Percentiles rank a stretch among this genome's conserved stretches.
These are phyloP conservation scores for Trichomycterus rosablanca DNA, from an alignment of 2,113 vertebrate genomes.

Conservation along the genomic window DNA sequence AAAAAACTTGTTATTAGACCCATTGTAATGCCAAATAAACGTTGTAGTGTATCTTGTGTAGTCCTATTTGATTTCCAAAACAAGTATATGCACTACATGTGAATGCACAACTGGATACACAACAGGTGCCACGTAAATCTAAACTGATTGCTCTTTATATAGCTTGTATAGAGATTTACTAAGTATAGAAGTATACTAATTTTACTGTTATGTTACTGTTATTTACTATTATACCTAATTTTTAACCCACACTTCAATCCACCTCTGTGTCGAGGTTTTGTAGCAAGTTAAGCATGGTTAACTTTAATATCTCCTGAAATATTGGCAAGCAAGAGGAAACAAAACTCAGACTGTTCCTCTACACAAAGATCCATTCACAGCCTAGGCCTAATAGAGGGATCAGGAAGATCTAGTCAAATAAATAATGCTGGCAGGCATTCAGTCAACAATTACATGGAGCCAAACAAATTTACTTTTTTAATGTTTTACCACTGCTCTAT, in stretches of 20 bases:
- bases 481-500: neutral
- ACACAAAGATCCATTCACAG: slow-evolving; percentile 70
- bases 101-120: no score
- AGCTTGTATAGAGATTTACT: no score
- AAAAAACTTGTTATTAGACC: no score
- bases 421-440: slow-evolving; percentile 51
- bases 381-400: slow-evolving; percentile 55
- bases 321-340: slow-evolving; percentile 41
- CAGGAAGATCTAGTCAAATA: slow-evolving; percentile 54
- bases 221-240: neutral
- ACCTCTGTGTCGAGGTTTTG: neutral
- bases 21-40: no score
- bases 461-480: slow-evolving; percentile 7
- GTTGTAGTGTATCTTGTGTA: no score
- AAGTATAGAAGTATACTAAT: no score
- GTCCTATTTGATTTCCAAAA: no score
- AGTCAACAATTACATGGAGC: neutral
- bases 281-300: slow-evolving; percentile 10
- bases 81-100: no score
- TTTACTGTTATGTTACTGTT: no score
- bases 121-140: no score
- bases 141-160: no score
- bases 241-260: neutral
- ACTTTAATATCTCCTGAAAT: slow-evolving; percentile 28
- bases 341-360: slow-evolving; percentile 45